Percentiles rank a stretch among this genome's conserved stretches.
Evolutionary conservation across 2,888 invertebrate species (phyloP).

Genomic region (Torymus texanus): DNA sequence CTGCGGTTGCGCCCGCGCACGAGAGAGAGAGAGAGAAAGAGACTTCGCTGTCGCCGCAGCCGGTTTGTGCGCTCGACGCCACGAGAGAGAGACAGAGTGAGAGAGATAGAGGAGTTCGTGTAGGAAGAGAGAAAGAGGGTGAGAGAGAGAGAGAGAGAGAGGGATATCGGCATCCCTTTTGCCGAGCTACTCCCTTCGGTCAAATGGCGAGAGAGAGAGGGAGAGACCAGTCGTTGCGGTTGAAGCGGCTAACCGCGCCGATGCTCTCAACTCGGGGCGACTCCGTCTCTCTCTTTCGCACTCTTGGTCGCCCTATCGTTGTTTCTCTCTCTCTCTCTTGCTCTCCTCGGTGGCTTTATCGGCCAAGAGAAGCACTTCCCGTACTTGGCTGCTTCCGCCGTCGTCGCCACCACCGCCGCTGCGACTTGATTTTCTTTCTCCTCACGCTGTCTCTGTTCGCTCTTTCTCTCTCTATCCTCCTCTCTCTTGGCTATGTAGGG

Average conservation of each 20-base stretch:
- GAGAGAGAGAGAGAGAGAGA: constrained; percentile 11
- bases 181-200: constrained; percentile 26
- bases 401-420: not conserved
- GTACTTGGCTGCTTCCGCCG: constrained; percentile 49
- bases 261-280: constrained; percentile 72
- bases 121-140: not conserved
- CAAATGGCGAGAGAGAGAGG: constrained; percentile 20
- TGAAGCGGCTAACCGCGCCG: constrained; percentile 73
- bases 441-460: constrained; percentile 2
- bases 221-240: constrained; percentile 70
- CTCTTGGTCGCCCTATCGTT: constrained; percentile 16
- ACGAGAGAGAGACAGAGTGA: constrained; percentile 18
- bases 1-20: constrained; percentile 67
- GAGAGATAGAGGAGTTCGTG: constrained; percentile 9
- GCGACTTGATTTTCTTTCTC: constrained; percentile 42
- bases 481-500: constrained; percentile 8
- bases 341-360: constrained; percentile 44
- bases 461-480: not conserved
- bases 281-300: constrained; percentile 41
- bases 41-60: constrained; percentile 62
- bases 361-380: constrained; percentile 57
- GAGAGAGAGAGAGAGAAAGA: constrained; percentile 59
- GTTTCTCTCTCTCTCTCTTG: constrained; percentile 5
- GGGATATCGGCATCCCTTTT: constrained; percentile 22
- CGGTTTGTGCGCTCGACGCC: constrained; percentile 69